Evolutionary conservation across 2,888 invertebrate genomes (phyloP), one percentile per base, ranked within the genome.

Genomic region (Hermaeophaga mercurialis): DNA sequence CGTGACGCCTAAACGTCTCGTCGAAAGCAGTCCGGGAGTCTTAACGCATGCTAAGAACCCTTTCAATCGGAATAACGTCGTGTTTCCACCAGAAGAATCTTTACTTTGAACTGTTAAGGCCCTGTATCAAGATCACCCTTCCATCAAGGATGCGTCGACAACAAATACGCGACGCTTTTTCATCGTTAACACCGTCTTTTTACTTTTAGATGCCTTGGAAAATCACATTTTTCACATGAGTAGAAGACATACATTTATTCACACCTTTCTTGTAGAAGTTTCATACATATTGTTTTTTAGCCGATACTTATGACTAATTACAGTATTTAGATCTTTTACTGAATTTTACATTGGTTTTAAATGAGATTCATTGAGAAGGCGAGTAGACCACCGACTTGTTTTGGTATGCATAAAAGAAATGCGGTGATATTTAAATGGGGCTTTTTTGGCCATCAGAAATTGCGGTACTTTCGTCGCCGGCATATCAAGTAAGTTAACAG

Each of bases 51-150:
- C 46, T 56, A 56, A 48, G 48, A 61, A 66, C 62, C 63, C 60
- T 66, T 64, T 68, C 69, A 66, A 67, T 65, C 62, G 65, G 66
- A 65, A 67, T 66, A 67, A 67, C 66, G 63, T 50, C 61, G 52
- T 59, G 63, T 64, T 62, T 60, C 63, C 61, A 58, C 62, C 54
- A 61, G 58, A 56, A 57, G 58, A 55, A 54, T 61, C 45, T 63
- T 58, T 56, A 49, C 61, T 63, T 63, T 61, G 63, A 56, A 54
- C 45, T 54, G 54, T 56, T 54, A 31, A 45, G 61, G 58, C 41
- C 26, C 55, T 34, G 57, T 58, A 56, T 56, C 61, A 39, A 56
- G 56, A 61, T 56, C 58, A 50, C 45, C 52, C 17, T 22, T 14
- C 17, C 43, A 19, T 52, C 52, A 44, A 44, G 43, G 24, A 33